Evolutionary conservation across 2,888 invertebrate genomes (phyloP).

Genomic region (Hoplodrina ambigua): DNA sequence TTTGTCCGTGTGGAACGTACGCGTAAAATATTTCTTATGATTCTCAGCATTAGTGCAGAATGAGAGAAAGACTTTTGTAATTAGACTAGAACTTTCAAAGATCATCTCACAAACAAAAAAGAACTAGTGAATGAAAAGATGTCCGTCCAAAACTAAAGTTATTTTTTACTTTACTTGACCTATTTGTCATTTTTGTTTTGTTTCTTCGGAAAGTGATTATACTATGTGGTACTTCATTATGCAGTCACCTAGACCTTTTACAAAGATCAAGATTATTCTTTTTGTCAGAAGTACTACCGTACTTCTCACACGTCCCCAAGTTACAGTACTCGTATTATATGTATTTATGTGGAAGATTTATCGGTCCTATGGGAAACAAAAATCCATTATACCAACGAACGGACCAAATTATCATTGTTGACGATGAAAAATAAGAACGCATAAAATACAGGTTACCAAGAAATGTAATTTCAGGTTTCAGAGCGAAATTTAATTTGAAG

Average conservation of each 20-base stretch:
- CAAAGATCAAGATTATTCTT: background rate
- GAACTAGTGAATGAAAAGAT: too few relatives aligned
- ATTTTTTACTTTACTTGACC: too few relatives aligned
- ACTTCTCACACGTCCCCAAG: background rate
- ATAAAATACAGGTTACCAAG: slow-evolving; percentile 20
- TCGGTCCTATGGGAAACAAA: background rate
- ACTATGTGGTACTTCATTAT: too few relatives aligned
- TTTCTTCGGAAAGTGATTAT: too few relatives aligned
- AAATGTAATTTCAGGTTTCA: slow-evolving; percentile 49
- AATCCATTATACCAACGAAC: slow-evolving; percentile 4
- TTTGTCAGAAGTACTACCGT: background rate
- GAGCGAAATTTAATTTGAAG: slow-evolving; percentile 55
- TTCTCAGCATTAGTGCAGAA: too few relatives aligned
- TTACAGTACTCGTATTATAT: background rate
- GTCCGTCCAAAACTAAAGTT: too few relatives aligned
- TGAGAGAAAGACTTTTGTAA: too few relatives aligned
- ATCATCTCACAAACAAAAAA: too few relatives aligned
- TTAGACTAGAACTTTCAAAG: too few relatives aligned
- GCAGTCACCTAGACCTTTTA: background rate
- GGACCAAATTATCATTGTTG: slow-evolving; percentile 1
- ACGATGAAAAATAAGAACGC: slow-evolving; percentile 29
- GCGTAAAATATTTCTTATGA: too few relatives aligned
- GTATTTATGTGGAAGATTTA: background rate
- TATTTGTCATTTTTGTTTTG: too few relatives aligned
- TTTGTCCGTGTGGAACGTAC: too few relatives aligned